Evolutionary conservation across 2,888 invertebrate genomes (phyloP).

Genomic region (Andrena marginata): DNA sequence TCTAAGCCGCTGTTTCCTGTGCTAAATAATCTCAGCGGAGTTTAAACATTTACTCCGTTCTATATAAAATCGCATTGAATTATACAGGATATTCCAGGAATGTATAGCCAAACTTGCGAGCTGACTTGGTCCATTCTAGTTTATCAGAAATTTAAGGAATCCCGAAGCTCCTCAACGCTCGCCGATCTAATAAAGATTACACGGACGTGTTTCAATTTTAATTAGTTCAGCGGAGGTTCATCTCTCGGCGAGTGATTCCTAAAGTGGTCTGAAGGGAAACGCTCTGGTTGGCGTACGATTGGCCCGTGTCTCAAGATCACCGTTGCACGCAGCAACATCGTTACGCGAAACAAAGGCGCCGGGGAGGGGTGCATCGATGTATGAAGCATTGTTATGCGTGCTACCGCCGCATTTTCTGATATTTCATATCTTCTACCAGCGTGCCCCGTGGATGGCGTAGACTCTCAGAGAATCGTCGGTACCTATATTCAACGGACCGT

Average conservation of each 20-base stretch:
- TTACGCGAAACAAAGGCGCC: constrained; percentile 12
- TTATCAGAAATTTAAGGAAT: not conserved
- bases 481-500: not conserved
- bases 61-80: no score
- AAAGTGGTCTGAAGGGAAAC: not conserved
- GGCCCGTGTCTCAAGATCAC: constrained; percentile 7
- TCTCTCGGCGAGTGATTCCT: no score
- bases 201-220: not conserved
- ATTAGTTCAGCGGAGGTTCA: not conserved
- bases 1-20: no score
- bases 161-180: not conserved
- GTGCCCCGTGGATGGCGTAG: not conserved
- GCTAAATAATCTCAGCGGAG: no score
- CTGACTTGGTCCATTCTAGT: not conserved
- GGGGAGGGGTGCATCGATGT: constrained; percentile 7
- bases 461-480: not conserved
- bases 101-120: no score
- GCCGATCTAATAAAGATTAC: constrained; percentile 2
- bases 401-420: constrained; percentile 13
- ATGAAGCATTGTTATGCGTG: constrained; percentile 22
- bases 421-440: not conserved
- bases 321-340: constrained; percentile 19
- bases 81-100: no score
- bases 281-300: constrained; percentile 13
- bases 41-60: no score